Conservation (phyloP, 2,113 vertebrate species). For the Microcebus lehilahytsara region DNA sequence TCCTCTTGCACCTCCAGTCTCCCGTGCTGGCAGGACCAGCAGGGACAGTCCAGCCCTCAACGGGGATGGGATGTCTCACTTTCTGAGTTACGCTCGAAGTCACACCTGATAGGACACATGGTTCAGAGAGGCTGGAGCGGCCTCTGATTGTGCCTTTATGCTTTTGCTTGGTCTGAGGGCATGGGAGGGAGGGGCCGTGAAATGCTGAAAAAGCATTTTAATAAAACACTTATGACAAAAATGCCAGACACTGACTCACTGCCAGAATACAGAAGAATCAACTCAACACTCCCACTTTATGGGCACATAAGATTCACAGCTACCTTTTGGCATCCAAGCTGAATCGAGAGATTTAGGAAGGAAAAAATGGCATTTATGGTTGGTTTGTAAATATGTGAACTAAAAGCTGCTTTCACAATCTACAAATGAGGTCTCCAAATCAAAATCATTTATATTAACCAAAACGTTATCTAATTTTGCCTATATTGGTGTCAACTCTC, state of each 20-base stretch:
- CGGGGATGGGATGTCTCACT: background rate
- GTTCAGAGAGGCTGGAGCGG: background rate
- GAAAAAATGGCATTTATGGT: background rate
- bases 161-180: background rate
- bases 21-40: accelerated
- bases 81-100: accelerated
- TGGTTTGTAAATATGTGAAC: background rate
- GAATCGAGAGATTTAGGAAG: background rate
- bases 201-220: background rate
- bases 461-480: constrained; percentile 25
- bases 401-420: background rate
- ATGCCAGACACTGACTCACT: background rate
- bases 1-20: background rate
- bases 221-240: background rate
- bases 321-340: background rate
- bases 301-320: background rate
- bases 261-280: background rate
- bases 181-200: background rate
- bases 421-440: background rate
- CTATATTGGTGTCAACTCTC: background rate
- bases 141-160: background rate
- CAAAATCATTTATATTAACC: background rate
- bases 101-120: accelerated
- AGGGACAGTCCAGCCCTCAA: accelerated
- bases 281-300: background rate